Conservation (phyloP, 2,113 vertebrate species). For the Peucedramus taeniatus region DNA sequence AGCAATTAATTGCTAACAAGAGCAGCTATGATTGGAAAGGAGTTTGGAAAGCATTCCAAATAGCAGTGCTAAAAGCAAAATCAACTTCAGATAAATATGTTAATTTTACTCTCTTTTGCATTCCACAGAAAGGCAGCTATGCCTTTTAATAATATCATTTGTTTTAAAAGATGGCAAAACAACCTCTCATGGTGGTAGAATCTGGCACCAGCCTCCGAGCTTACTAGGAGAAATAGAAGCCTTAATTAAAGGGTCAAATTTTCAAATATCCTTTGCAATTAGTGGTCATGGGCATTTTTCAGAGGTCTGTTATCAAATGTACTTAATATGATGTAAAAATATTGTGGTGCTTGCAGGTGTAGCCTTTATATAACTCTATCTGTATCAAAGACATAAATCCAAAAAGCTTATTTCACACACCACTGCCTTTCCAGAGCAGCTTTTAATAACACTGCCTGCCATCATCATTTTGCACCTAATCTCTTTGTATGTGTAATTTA, state of each 20-base stretch:
- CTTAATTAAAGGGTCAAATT: neutral
- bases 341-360: neutral
- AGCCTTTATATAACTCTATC: neutral
- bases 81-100: neutral
- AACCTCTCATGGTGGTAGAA: neutral
- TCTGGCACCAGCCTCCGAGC: neutral
- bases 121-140: neutral
- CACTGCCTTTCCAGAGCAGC: neutral
- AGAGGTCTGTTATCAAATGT: neutral
- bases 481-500: neutral
- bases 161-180: neutral
- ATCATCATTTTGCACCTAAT: neutral
- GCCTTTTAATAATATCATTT: neutral
- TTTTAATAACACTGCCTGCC: neutral
- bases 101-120: neutral
- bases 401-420: conserved; percentile 3
- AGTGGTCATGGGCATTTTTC: neutral
- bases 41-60: neutral
- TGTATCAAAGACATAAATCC: neutral
- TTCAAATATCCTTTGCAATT: neutral
- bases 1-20: neutral
- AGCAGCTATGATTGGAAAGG: neutral
- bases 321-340: neutral
- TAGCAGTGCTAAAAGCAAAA: neutral
- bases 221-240: neutral